Evolutionary conservation across 2,113 vertebrate species (phyloP).

Genomic region (Xenus cinereus): DNA sequence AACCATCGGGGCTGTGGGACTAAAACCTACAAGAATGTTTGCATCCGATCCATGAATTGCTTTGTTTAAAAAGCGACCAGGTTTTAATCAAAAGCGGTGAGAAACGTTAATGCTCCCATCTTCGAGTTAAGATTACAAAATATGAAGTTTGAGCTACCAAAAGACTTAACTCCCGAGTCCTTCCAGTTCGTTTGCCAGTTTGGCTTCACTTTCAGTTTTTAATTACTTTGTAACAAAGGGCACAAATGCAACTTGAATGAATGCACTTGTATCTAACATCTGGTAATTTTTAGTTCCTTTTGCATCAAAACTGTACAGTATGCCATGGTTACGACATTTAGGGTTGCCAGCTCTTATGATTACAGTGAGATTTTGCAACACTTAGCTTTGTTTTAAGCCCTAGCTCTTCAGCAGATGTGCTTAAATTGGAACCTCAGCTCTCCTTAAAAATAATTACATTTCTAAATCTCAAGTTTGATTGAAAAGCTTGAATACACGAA

Average conservation of each 20-base stretch:
- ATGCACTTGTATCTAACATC: neutral
- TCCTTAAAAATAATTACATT: neutral
- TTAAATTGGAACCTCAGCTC: neutral
- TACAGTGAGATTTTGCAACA: neutral
- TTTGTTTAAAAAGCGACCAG: neutral
- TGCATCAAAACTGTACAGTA: neutral
- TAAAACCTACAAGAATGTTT: neutral
- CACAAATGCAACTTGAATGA: neutral
- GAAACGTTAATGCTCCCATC: neutral
- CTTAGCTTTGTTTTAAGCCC: conserved; percentile 15
- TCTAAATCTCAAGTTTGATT: neutral
- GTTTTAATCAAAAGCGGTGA: neutral
- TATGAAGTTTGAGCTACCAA: neutral
- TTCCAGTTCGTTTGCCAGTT: neutral
- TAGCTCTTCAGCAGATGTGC: neutral
- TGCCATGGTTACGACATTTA: neutral
- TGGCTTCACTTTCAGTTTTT: conserved; percentile 27
- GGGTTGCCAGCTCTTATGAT: neutral
- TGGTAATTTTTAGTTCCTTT: neutral
- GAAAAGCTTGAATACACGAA: neutral
- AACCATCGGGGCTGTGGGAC: neutral
- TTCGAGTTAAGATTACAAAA: neutral
- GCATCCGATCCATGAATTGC: neutral
- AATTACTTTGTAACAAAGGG: neutral
- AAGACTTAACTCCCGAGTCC: neutral